Evolutionary conservation across 2,888 invertebrate genomes (phyloP).

Genomic region (Eilema sororculum): DNA sequence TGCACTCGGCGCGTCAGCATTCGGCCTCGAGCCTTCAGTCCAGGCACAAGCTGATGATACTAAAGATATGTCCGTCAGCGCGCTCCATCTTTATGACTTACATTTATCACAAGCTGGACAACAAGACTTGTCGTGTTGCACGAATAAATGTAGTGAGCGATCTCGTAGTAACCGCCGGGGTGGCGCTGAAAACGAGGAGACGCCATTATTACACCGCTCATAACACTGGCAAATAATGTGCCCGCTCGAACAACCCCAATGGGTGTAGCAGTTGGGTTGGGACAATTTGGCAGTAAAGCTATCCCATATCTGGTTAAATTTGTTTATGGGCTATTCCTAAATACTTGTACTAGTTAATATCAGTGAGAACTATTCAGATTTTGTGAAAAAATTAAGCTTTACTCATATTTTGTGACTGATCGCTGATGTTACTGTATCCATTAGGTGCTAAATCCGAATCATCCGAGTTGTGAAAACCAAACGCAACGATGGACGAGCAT

Average conservation of each 20-base stretch:
- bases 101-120: conserved; percentile 88
- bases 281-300: conserved; percentile 23
- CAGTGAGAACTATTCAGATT: too few species aligned
- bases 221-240: conserved; percentile 68
- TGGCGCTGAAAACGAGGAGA: conserved; percentile 73
- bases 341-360: neutral
- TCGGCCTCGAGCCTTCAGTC: conserved; percentile 38
- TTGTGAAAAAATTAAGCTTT: too few species aligned
- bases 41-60: conserved; percentile 61
- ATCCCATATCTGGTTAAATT: neutral
- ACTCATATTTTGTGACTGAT: too few species aligned
- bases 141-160: conserved; percentile 76
- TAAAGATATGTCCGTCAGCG: conserved; percentile 93
- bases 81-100: conserved; percentile 94
- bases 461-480: too few species aligned
- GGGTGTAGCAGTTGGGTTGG: conserved; percentile 64
- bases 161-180: conserved; percentile 58
- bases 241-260: conserved; percentile 63
- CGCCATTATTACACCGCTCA: conserved; percentile 76
- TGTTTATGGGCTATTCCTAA: neutral
- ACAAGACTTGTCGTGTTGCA: conserved; percentile 70
- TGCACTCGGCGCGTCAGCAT: conserved; percentile 27
- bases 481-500: too few species aligned
- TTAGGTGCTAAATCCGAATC: neutral
- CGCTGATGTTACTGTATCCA: neutral